Conservation (phyloP, 1,140 invertebrate genomes). For the Microplitis mediator region DNA sequence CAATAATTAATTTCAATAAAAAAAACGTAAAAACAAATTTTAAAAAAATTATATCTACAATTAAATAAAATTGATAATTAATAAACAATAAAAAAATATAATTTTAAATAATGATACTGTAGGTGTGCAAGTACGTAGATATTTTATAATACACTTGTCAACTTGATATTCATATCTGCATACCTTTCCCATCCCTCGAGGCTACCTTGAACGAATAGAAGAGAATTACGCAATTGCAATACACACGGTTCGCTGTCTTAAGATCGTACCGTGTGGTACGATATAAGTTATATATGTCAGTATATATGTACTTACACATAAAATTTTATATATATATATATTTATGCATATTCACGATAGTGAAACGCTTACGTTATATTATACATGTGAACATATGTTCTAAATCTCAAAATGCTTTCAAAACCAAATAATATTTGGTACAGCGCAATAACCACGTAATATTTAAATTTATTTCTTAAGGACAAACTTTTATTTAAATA, state of each 20-base stretch:
- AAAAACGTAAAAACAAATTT: too few species aligned
- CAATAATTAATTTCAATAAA: too few species aligned
- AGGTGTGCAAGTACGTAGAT: not conserved
- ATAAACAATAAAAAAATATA: not conserved
- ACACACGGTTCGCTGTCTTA: not conserved
- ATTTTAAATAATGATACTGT: too few species aligned
- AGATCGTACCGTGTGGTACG: conserved; percentile 8
- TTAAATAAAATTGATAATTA: not conserved
- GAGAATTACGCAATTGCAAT: conserved; percentile 10
- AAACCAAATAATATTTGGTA: too few species aligned
- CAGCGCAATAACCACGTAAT: too few species aligned
- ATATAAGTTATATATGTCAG: not conserved
- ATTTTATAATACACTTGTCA: not conserved
- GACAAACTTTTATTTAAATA: too few species aligned
- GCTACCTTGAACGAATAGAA: conserved; percentile 7
- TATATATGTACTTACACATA: not conserved
- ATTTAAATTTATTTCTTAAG: too few species aligned
- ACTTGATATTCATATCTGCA: not conserved
- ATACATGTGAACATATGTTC: not conserved
- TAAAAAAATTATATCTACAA: too few species aligned
- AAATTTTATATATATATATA: not conserved
- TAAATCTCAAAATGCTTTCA: too few species aligned
- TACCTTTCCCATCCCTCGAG: conserved; percentile 16
- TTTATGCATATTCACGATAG: not conserved
- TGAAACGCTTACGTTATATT: not conserved